phyloP scores from a whole-genome alignment of 2,797 vertebrate genomes.

The Perodicticus potto region DNA sequence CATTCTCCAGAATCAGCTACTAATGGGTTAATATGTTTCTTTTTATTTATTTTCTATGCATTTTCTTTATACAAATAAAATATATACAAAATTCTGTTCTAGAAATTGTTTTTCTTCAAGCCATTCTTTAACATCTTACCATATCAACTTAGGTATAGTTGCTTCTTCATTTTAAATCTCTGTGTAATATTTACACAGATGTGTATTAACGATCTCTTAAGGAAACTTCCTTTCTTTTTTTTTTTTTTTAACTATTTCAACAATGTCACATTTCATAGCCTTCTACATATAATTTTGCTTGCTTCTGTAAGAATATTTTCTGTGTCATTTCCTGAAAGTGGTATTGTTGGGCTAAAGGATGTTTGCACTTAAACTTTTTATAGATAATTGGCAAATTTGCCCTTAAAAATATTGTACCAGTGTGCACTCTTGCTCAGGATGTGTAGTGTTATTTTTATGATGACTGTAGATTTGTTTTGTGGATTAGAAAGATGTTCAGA shows the following conservation, averaged over 20 bases:
- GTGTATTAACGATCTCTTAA: background rate
- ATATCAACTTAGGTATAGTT: background rate
- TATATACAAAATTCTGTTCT: slow-evolving; percentile 32
- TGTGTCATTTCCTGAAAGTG: background rate
- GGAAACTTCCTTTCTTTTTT: background rate
- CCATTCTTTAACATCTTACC: slow-evolving; percentile 36
- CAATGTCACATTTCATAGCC: slow-evolving; percentile 3
- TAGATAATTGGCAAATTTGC: slow-evolving; percentile 23
- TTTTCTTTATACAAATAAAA: slow-evolving; percentile 39
- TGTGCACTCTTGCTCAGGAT: background rate
- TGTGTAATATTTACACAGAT: background rate
- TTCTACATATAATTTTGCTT: slow-evolving; percentile 32
- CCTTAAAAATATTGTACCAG: background rate
- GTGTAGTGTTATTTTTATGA: slow-evolving; percentile 1
- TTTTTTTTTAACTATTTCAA: background rate
- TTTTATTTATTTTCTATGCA: background rate
- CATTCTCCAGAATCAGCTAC: slow-evolving; percentile 29
- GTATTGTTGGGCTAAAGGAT: background rate
- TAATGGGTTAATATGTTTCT: slow-evolving; percentile 25
- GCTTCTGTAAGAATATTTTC: slow-evolving; percentile 52
- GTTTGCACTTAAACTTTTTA: slow-evolving; percentile 18
- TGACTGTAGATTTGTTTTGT: slow-evolving; percentile 36
- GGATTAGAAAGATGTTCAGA: background rate
- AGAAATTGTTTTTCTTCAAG: background rate
- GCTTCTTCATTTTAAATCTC: slow-evolving; percentile 11